phyloP scores from a whole-genome alignment of 2,113 vertebrate species.

The Melanostigma gelatinosum region DNA sequence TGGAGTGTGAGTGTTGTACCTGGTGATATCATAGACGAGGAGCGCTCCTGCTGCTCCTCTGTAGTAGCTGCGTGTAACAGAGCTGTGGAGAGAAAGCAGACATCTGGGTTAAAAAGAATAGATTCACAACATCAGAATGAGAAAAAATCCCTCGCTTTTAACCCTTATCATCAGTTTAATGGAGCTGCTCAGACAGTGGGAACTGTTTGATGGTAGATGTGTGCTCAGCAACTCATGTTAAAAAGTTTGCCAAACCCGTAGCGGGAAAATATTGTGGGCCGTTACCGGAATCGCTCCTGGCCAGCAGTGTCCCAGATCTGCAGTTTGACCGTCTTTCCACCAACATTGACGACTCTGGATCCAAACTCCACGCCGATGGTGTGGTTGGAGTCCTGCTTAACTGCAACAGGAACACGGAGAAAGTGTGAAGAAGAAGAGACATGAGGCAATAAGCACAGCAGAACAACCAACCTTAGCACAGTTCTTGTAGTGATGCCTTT shows the following conservation, averaged over 20 bases:
- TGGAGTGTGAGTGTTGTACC: slow-evolving; percentile 72
- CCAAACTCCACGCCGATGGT: slow-evolving; percentile 96
- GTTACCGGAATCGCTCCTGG: slow-evolving; percentile 92
- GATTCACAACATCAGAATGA: background rate
- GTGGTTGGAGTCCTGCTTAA: slow-evolving; percentile 96
- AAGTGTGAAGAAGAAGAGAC: background rate
- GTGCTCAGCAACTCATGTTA: background rate
- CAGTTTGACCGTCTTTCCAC: slow-evolving; percentile 92
- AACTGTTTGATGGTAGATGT: background rate
- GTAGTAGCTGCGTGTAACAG: slow-evolving; percentile 95
- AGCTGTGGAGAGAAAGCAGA: slow-evolving; percentile 74
- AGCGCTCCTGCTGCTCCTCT: slow-evolving; percentile 92
- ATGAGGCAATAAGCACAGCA: background rate
- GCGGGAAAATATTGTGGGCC: background rate
- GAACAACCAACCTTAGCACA: background rate
- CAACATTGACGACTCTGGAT: slow-evolving; percentile 92
- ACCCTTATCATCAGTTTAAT: background rate
- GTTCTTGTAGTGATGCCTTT: background rate
- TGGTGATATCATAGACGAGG: slow-evolving; percentile 94
- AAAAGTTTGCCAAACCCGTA: background rate
- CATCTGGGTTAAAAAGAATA: background rate
- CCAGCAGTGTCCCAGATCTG: slow-evolving; percentile 97
- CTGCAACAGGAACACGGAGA: slow-evolving; percentile 64
- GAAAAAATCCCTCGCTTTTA: background rate
- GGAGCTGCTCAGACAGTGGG: background rate